Percentiles rank a stretch among this genome's conserved stretches.
Evolutionary conservation across 35 echinoderm and acorn worm genomes (phyloP).

Genomic region (Heliocidaris erythrogramma): DNA sequence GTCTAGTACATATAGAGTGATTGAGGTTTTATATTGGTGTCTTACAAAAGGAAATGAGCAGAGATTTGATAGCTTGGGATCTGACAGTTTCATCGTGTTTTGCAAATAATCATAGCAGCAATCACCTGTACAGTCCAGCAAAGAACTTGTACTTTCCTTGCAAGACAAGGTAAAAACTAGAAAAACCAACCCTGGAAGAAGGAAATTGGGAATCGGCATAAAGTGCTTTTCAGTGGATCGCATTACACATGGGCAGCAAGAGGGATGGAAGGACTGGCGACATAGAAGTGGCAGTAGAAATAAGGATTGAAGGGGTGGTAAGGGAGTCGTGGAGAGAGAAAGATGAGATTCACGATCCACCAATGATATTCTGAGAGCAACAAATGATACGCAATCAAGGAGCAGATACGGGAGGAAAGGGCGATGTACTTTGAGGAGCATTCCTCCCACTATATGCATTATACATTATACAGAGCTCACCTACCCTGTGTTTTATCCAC

Average conservation of each 20-base stretch:
- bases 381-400: slow-evolving; percentile 37
- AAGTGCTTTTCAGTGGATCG: neutral
- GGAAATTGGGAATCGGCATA: slow-evolving; percentile 10
- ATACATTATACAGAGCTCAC: neutral
- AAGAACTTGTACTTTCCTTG: slow-evolving; percentile 3
- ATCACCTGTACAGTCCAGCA: neutral
- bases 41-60: neutral
- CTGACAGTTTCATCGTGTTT: neutral
- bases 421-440: neutral
- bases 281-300: neutral
- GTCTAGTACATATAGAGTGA: neutral
- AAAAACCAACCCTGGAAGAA: neutral
- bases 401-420: neutral
- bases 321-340: neutral
- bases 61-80: neutral
- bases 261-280: neutral
- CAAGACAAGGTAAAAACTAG: neutral
- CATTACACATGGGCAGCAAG: neutral
- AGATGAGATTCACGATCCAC: slow-evolving; percentile 26
- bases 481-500: neutral
- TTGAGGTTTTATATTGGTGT: slow-evolving; percentile 4
- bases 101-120: neutral
- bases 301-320: neutral
- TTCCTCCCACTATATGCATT: neutral
- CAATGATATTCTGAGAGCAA: slow-evolving; percentile 40